Conservation (phyloP, 2,797 vertebrate genomes). For the Hippopotamyrus pictus region DNA sequence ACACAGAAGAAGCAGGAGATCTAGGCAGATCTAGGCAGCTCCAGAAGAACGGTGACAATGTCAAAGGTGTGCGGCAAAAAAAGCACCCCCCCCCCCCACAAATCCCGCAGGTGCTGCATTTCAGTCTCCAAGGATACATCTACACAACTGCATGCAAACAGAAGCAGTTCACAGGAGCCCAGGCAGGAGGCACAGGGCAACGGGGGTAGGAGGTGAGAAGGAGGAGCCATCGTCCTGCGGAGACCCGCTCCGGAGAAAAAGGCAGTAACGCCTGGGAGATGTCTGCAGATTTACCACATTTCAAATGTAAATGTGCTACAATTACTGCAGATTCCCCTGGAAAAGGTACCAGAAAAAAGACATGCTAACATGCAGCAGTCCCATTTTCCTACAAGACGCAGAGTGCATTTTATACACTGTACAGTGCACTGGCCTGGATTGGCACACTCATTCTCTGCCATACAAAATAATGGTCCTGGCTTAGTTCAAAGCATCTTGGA, state of each 20-base stretch:
- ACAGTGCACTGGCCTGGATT: neutral
- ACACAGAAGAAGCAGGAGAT: constrained; percentile 36
- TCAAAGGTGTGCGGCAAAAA: constrained; percentile 67
- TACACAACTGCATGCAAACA: neutral
- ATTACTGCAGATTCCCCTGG: constrained; percentile 25
- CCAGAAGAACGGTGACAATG: constrained; percentile 67
- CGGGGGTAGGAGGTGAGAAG: constrained; percentile 48
- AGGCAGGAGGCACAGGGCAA: neutral
- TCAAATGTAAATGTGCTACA: neutral
- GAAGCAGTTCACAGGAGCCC: neutral
- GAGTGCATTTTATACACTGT: neutral
- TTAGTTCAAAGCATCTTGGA: neutral
- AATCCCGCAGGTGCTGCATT: neutral
- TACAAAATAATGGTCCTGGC: neutral
- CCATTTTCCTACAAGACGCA: neutral
- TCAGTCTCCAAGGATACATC: neutral
- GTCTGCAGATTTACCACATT: neutral
- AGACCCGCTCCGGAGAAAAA: constrained; percentile 52
- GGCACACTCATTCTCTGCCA: neutral
- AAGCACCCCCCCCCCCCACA: constrained; percentile 58
- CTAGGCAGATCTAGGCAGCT: constrained; percentile 54
- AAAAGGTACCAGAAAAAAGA: neutral
- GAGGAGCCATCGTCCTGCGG: constrained; percentile 62
- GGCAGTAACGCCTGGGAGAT: constrained; percentile 54
- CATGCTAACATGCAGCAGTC: neutral